Evolutionary conservation across 2,113 vertebrate genomes (phyloP).

Genomic region (Saccopteryx leptura): DNA sequence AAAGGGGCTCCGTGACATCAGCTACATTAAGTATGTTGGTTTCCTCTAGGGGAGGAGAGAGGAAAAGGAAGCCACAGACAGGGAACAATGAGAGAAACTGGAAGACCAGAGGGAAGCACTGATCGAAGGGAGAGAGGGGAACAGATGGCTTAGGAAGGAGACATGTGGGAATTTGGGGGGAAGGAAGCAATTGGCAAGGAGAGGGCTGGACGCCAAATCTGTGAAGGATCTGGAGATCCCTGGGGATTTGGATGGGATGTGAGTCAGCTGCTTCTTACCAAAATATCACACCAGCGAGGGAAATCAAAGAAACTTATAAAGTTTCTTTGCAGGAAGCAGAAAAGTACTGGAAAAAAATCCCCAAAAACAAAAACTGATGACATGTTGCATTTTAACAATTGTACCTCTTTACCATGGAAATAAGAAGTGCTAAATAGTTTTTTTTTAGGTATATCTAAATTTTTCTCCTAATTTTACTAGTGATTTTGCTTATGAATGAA

Average conservation of each 20-base stretch:
- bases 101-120: conserved; percentile 54
- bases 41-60: conserved; percentile 53
- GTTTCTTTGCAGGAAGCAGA: conserved; percentile 63
- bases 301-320: conserved; percentile 78
- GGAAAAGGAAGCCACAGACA: conserved; percentile 68
- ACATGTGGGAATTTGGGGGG: conserved; percentile 74
- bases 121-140: conserved; percentile 71
- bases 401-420: not conserved
- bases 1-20: conserved; percentile 55
- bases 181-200: conserved; percentile 80
- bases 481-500: not conserved
- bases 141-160: conserved; percentile 74
- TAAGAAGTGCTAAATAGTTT: not conserved
- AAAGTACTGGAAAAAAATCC: conserved; percentile 1
- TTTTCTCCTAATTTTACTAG: not conserved
- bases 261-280: conserved; percentile 80
- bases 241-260: conserved; percentile 77
- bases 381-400: not conserved
- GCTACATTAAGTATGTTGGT: conserved; percentile 8
- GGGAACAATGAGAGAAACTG: conserved; percentile 72
- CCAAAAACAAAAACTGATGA: not conserved
- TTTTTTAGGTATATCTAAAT: not conserved
- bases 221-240: conserved; percentile 72
- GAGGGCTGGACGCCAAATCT: conserved; percentile 64
- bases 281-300: conserved; percentile 79